Conservation (phyloP, 2,113 vertebrate species). For the Callospermophilus lateralis region DNA sequence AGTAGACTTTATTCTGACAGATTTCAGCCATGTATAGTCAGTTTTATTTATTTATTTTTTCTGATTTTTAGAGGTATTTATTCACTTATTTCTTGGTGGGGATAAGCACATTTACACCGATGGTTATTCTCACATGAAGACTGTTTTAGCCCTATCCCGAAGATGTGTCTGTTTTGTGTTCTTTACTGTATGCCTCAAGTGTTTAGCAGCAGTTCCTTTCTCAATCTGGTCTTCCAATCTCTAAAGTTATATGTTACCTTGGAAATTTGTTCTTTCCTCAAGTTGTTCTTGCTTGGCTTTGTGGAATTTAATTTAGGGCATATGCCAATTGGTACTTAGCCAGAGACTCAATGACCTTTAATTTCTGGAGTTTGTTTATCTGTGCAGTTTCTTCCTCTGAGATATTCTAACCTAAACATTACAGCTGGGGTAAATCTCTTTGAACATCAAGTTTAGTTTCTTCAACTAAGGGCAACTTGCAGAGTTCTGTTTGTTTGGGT, state of each 20-base stretch:
- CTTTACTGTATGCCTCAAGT: accelerated
- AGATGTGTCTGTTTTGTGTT: accelerated
- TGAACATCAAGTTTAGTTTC: not conserved
- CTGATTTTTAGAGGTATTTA: not conserved
- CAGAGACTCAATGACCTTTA: not conserved
- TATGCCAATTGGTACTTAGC: not conserved
- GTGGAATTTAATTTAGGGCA: not conserved
- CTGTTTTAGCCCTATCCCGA: not conserved
- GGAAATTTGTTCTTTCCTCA: not conserved
- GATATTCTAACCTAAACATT: not conserved
- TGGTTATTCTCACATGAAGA: not conserved
- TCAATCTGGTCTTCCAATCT: not conserved
- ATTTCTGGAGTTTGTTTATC: not conserved
- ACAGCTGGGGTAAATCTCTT: not conserved
- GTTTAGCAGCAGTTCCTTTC: not conserved
- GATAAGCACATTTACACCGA: accelerated
- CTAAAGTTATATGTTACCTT: accelerated
- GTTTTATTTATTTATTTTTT: not conserved
- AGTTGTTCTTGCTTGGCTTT: not conserved
- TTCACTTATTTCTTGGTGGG: not conserved
- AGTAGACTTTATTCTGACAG: not conserved
- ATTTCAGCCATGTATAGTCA: no score
- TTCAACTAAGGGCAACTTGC: not conserved
- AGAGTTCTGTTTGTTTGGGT: no score
- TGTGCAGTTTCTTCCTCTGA: not conserved